Evolutionary conservation across 1,140 invertebrate genomes (phyloP), one percentile per base, ranked within the genome.

Genomic region (Daktulosphaira vitifoliae): DNA sequence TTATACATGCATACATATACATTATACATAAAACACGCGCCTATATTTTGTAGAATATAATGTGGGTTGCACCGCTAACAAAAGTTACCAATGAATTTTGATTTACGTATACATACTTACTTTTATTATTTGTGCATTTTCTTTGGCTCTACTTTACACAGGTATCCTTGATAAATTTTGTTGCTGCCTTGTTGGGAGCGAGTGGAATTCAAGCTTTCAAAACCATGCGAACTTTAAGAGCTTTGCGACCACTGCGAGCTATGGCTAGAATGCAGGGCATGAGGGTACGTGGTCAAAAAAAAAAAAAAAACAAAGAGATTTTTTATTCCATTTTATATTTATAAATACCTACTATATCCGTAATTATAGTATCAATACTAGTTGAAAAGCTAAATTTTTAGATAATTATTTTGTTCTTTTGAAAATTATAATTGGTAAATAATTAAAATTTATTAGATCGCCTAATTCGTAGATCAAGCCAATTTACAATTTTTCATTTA

Each of bases 211-310:
- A 94, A 84, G 92, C 91, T 78, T 94, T 95, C 87, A 94, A 94
- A 89, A 94, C 92, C 77, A 95, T 95, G 92, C 81, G 91, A 85
- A 94, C 92, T 73, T 83, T 95, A 74, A 85, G 92, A 81, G 92
- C 92, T 77, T 84, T 96, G 78, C 86, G 92, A 77, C 91, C 91
- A 75, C 83, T 95, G 78, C 87, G 90, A 81, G 92, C 91, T 76
- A 90, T 96, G 88, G 92, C 90, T 80, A 85, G 91, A 80, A 93
- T 94, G 89, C 91, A 96, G 84, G 92, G 92, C 79, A 95, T 95
- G 92, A 88, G 91, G 86, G 91, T 94, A 90, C 81, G 88, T 87
- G 82, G 56, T 51, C 48, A 29, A 65, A 3, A 38, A 51, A 25
- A 15, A 62, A 16, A 8, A 44, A 29, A 25, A n/a, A n/a, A n/a